Evolutionary conservation across 2,797 vertebrate species (phyloP).

Genomic region (Muscicapa comitata): DNA sequence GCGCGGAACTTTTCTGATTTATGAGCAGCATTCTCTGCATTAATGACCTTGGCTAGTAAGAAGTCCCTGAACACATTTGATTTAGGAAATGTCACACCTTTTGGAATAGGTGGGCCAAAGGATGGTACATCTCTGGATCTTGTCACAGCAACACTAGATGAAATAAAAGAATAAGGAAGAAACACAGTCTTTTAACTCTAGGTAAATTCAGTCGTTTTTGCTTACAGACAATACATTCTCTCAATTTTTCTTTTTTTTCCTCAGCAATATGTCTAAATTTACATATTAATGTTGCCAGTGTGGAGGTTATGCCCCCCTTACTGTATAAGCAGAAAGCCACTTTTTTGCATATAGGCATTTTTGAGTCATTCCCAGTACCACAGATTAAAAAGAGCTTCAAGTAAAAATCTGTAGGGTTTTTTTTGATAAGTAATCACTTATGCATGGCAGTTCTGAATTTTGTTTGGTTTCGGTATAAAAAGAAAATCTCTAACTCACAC

Average conservation of each 20-base stretch:
- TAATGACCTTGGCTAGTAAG: conserved; percentile 94
- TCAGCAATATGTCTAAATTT: background rate
- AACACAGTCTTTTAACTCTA: background rate
- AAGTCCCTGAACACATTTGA: conserved; percentile 98
- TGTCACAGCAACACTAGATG: conserved; percentile 89
- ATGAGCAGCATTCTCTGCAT: conserved; percentile 95
- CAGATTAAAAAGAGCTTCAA: background rate
- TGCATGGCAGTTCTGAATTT: background rate
- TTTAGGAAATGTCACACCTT: conserved; percentile 95
- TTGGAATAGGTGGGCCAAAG: conserved; percentile 93
- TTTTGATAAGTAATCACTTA: background rate
- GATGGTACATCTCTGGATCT: conserved; percentile 95
- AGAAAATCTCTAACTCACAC: background rate
- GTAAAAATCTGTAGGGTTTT: background rate
- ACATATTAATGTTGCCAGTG: background rate
- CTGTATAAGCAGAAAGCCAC: background rate
- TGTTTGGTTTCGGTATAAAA: background rate
- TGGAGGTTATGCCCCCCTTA: background rate
- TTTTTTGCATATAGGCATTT: background rate
- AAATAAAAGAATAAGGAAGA: background rate
- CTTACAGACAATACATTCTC: background rate
- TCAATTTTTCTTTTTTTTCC: background rate
- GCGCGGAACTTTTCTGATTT: conserved; percentile 96
- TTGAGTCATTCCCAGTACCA: background rate
- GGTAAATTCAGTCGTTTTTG: background rate